A percentile compares a stretch with the other conserved stretches of the same genome.
These are phyloP conservation scores for Austrofundulus limnaeus DNA, from an alignment of 2,113 vertebrate species.

Conservation along the genomic window DNA sequence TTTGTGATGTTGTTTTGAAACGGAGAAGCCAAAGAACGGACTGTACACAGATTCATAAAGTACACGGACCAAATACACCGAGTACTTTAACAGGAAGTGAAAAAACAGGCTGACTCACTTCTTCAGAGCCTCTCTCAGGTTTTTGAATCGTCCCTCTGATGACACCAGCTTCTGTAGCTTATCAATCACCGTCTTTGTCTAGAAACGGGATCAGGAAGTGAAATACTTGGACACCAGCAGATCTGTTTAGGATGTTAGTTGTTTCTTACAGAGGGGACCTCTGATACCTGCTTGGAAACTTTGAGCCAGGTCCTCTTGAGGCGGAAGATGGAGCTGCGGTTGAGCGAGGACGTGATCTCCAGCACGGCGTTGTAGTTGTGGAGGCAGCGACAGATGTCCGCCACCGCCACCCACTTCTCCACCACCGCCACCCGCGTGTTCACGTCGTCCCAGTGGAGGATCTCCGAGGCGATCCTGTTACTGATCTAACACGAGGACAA, in stretches of 20 bases:
- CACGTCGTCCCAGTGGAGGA: conserved; percentile 89
- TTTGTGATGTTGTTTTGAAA: too few relatives aligned
- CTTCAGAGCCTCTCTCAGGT: conserved; percentile 94
- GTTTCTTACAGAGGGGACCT: neutral
- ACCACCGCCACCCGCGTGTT: conserved; percentile 83
- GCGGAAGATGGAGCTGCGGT: conserved; percentile 95
- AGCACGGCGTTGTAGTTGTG: conserved; percentile 98
- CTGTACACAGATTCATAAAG: too few relatives aligned
- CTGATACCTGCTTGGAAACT: conserved; percentile 93
- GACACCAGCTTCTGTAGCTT: conserved; percentile 97
- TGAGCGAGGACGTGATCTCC: conserved; percentile 96
- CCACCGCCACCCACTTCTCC: conserved; percentile 98
- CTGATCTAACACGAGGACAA: conserved; percentile 81
- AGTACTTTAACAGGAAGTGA: neutral
- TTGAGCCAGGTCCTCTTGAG: conserved; percentile 99
- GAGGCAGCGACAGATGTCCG: conserved; percentile 95
- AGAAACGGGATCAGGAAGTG: conserved; percentile 48
- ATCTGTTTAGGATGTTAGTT: too few relatives aligned
- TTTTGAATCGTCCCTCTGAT: conserved; percentile 97
- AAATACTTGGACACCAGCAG: neutral
- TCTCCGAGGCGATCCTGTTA: conserved; percentile 94
- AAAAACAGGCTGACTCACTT: conserved; percentile 81
- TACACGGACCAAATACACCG: too few relatives aligned
- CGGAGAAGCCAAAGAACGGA: too few relatives aligned
- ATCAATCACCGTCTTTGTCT: conserved; percentile 96